Evolutionary conservation across 2,797 vertebrate species (phyloP), one percentile per base, ranked within the genome.

Genomic region (Eurystomus glaucurus): DNA sequence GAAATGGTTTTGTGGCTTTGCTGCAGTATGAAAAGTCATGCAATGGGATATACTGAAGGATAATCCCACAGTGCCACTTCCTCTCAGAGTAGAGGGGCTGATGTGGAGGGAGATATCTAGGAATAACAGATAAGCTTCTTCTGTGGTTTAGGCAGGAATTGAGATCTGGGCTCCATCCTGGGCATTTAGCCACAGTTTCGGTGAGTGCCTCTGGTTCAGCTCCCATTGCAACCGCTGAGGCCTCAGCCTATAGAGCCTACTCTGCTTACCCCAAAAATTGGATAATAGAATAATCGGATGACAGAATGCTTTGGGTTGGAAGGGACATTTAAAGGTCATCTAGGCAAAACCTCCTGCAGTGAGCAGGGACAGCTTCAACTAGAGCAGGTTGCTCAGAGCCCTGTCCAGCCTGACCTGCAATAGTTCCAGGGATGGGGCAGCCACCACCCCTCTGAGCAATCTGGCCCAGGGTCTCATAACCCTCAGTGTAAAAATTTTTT

Each of bases 121-220:
- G 39, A 54, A 52, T 17, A 60, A 52, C 28, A 39, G 5, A 23
- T 33, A 61, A 54, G 25, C 11, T 28, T 1, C 12, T 51, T 74
- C 37, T 37, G 22, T n/a, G n/a, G 37, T 3, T 45, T 50, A 28
- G 18, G 51, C 43, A 45, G 31, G 26, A 31, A 58, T 0, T 35
- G 25, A 57, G 12, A 28, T 62, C 41, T 78, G 74, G 50, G 16
- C 1, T 35, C 31, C 31, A 41, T 13, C 21, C 7, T 57, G 31
- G 9, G 5, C 21, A 80, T 55, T 43, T 26, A 65, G 9, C 4
- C 80, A 21, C 26, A 79, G 14, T 43, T 74, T 12, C 23, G 17
- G 2, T 1, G 10, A 14, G 2, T 70, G 18, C 70, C 37, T 72
- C 76, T 3, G 2, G 14, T 28, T 58, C 28, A 58, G 5, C 1